Evolutionary conservation across 1,140 invertebrate species (phyloP).

Genomic region (Pseudomyrmex sp.): DNA sequence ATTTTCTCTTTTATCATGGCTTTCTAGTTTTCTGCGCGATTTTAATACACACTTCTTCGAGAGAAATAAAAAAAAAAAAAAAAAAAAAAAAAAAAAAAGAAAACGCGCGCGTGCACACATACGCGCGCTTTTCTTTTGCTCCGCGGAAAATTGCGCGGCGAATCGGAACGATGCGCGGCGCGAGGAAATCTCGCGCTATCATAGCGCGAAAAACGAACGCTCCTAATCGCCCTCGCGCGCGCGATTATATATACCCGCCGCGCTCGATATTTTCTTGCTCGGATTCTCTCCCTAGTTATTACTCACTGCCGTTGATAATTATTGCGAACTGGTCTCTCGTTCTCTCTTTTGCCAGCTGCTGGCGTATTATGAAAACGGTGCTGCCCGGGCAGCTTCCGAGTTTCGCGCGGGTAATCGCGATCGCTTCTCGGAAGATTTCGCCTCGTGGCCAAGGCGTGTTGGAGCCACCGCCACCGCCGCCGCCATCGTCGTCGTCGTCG

Average conservation of each 20-base stretch:
- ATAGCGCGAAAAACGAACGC: conserved; percentile 25
- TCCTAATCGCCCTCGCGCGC: conserved; percentile 21
- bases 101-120: too few species aligned
- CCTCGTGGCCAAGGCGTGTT: conserved; percentile 69
- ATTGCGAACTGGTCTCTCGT: conserved; percentile 41
- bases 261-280: conserved; percentile 57
- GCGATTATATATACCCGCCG: not conserved
- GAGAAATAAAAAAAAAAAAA: not conserved
- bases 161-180: not conserved
- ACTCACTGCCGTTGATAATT: conserved; percentile 67
- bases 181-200: not conserved
- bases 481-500: not conserved
- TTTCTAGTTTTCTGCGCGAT: not conserved
- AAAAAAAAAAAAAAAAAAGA: not conserved
- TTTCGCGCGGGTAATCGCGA: conserved; percentile 69
- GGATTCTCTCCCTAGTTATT: conserved; percentile 59
- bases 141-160: not conserved
- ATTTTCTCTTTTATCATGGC: conserved; percentile 40
- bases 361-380: conserved; percentile 67
- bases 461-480: not conserved
- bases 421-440: conserved; percentile 74
- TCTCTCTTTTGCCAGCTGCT: conserved; percentile 18
- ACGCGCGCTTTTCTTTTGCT: not conserved
- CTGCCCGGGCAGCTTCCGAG: conserved; percentile 66
- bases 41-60: not conserved